Base-by-base conservation (phyloP, 2,797 vertebrate genomes). In the Protosalanx chinensis region DNA sequence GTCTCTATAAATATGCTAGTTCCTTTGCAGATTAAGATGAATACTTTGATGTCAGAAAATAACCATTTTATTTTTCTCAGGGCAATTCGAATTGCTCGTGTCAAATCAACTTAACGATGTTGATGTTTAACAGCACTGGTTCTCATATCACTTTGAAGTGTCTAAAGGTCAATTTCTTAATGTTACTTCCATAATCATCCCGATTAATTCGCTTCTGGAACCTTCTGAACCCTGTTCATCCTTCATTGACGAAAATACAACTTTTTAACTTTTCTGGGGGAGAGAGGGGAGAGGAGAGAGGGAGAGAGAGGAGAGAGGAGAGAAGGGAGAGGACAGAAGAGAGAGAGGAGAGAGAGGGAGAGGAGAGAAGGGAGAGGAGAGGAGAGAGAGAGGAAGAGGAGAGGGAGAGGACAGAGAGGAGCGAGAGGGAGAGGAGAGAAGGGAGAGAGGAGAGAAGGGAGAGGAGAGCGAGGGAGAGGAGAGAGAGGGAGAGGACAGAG, bases 161-260 rank as follows among this genome's bases (percentile, higher is more conserved):
- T 7, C 0, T 58, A 82, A 89, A 86, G 87, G 84, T 86, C 80
- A 79, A 74, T 75, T 72, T 72, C 83, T 85, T 85, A 77, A 78
- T 66, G 77, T 84, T 66, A 15, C 33, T 23, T 23, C 13, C 53
- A 3, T 23, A n/a, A 27, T 35, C 32, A 72, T 66, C 75, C 81
- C 41, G 79, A 83, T 78, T 76, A 73, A 86, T 83, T 77, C 81
- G 70, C 20, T 59, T 15, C 76, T 79, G 82, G 76, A 84, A 80
- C 76, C 80, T 86, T 72, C 64, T 46, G 12, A 16, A 51, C 29
- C 30, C 15, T 32, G 53, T 58, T 20, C 51, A 68, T 68, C 75
- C 82, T 41, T 41, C 37, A 41, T 41, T 41, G 8, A 77, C 72
- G 60, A 75, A 5, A 3, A 30, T 4, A 0, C 15, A 16, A 60